Percentiles rank a stretch among this genome's conserved stretches.
Conservation (phyloP, 2,888 invertebrate genomes). For the Cordilura impudica region DNA sequence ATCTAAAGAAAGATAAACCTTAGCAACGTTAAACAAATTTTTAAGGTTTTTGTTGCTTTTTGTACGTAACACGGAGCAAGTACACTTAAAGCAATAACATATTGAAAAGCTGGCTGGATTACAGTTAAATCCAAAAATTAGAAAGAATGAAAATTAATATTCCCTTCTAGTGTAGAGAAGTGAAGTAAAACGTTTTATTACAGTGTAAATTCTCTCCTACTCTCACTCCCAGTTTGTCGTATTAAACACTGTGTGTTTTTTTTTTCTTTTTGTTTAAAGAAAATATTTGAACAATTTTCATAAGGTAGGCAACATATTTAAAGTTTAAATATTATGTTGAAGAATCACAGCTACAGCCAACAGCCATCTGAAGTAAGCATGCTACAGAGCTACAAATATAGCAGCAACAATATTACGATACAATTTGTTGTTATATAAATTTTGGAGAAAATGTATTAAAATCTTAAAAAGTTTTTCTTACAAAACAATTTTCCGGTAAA, state of each 20-base stretch:
- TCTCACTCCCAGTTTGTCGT: neutral
- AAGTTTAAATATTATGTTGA: neutral
- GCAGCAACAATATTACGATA: neutral
- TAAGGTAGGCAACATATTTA: neutral
- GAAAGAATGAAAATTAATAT: too few relatives aligned
- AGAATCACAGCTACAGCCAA: neutral
- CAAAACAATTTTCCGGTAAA: constrained; percentile 41
- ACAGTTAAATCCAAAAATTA: too few relatives aligned
- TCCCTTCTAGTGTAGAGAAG: too few relatives aligned
- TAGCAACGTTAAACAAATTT: neutral
- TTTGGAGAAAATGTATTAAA: constrained; percentile 24
- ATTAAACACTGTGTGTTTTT: too few relatives aligned
- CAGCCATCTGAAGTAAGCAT: neutral
- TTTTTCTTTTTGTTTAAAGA: neutral
- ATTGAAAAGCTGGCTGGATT: too few relatives aligned
- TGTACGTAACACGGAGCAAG: too few relatives aligned
- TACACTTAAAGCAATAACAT: too few relatives aligned
- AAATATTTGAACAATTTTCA: neutral
- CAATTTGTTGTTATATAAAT: constrained; percentile 22
- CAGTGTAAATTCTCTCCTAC: neutral
- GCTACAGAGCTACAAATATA: neutral
- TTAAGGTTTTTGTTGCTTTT: neutral
- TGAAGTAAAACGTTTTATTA: neutral
- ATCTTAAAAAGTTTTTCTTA: constrained; percentile 35
- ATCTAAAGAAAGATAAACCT: too few relatives aligned